phyloP scores from a whole-genome alignment of 2,113 vertebrate genomes.

The Pan paniscus region DNA sequence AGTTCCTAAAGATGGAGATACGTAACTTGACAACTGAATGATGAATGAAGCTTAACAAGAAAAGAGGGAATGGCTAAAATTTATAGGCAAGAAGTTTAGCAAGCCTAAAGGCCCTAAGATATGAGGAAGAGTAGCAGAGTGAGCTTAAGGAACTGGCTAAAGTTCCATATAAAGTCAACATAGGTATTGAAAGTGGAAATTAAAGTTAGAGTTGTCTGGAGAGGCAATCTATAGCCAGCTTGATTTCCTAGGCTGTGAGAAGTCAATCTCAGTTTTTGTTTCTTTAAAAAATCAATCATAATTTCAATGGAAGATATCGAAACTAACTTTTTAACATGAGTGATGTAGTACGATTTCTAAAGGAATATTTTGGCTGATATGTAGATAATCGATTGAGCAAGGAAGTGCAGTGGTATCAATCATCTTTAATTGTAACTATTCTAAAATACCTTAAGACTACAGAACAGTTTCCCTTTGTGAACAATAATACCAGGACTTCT shows the following conservation, averaged over 20 bases:
- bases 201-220: not conserved
- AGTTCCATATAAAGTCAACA: not conserved
- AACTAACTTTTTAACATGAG: not conserved
- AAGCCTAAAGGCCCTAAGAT: not conserved
- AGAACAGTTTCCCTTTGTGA: not conserved
- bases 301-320: not conserved
- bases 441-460: not conserved
- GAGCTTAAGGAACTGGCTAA: not conserved
- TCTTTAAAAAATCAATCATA: not conserved
- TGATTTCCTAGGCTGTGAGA: not conserved
- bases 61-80: not conserved
- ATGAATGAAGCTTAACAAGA: rapidly evolving
- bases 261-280: not conserved
- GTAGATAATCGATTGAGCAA: not conserved
- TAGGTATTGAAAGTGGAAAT: not conserved
- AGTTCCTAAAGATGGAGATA: not conserved
- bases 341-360: not conserved
- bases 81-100: not conserved
- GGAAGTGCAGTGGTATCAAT: not conserved
- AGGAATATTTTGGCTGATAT: not conserved
- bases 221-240: not conserved
- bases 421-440: not conserved
- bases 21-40: not conserved
- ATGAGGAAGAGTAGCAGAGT: not conserved
- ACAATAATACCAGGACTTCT: not conserved